Evolutionary conservation across 2,113 vertebrate genomes (phyloP).

Genomic region (Rafetus swinhoei): DNA sequence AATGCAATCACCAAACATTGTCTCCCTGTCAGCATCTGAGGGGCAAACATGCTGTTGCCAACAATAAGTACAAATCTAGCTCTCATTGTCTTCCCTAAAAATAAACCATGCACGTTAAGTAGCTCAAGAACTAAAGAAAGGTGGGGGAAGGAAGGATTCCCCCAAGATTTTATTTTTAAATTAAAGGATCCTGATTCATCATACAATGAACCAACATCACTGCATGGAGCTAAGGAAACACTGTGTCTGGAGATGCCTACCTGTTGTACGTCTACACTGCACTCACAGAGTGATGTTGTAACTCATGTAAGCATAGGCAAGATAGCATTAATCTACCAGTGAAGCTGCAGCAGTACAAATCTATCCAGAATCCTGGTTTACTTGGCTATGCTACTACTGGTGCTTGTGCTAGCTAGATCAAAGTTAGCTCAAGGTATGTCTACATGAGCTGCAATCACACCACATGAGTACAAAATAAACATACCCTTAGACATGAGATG

Average conservation of each 20-base stretch:
- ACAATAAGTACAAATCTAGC: conserved; percentile 76
- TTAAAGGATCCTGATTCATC: background rate
- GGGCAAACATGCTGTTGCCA: conserved; percentile 66
- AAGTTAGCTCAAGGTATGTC: too few relatives aligned
- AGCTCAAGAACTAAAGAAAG: conserved; percentile 64
- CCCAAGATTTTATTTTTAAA: conserved; percentile 48
- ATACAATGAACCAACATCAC: background rate
- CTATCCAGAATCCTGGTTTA: background rate
- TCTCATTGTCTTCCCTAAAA: conserved; percentile 76
- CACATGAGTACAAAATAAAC: background rate
- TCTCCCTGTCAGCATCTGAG: conserved; percentile 72
- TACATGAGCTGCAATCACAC: background rate
- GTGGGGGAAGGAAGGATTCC: conserved; percentile 28
- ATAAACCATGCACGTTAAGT: conserved; percentile 74
- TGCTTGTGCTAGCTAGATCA: too few relatives aligned
- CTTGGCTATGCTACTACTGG: too few relatives aligned
- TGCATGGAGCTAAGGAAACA: background rate
- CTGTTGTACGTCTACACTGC: background rate
- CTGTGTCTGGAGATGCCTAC: accelerated
- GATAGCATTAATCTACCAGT: background rate
- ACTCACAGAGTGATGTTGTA: background rate
- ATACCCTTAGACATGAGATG: background rate
- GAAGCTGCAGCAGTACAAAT: background rate
- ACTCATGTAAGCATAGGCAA: too few relatives aligned
- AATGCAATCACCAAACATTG: conserved; percentile 77